A percentile compares a stretch with the other conserved stretches of the same genome.
Evolutionary conservation across 1,140 invertebrate genomes (phyloP).

Genomic region (Elysia chlorotica): DNA sequence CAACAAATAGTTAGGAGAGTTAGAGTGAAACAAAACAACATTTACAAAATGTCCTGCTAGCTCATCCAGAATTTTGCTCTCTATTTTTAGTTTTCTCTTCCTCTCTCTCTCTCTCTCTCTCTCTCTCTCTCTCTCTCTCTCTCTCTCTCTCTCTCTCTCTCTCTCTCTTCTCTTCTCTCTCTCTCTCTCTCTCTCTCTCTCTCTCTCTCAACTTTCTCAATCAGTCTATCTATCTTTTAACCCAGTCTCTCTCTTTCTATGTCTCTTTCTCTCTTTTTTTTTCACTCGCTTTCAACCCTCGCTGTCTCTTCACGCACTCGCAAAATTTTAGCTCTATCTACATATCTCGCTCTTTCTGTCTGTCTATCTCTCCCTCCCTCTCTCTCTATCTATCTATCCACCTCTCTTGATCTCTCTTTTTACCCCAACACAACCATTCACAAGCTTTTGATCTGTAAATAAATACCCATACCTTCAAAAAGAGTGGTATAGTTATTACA

Average conservation of each 20-base stretch:
- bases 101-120: slow-evolving; percentile 6
- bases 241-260: not conserved
- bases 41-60: too few relatives aligned
- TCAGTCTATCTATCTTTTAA: not conserved
- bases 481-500: too few relatives aligned
- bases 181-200: not conserved
- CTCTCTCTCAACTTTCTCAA: not conserved
- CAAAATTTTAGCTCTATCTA: too few relatives aligned
- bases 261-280: not conserved
- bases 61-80: too few relatives aligned
- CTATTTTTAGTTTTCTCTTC: not conserved
- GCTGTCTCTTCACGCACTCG: not conserved
- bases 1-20: too few relatives aligned
- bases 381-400: not conserved
- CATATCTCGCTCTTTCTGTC: not conserved
- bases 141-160: not conserved
- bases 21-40: too few relatives aligned
- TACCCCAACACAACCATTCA: not conserved
- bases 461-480: too few relatives aligned
- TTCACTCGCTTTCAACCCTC: not conserved
- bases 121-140: not conserved
- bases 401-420: not conserved
- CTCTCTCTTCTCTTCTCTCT: not conserved
- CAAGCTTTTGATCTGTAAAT: too few relatives aligned
- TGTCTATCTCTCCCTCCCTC: not conserved